Conservation (phyloP, 1,140 invertebrate species). For the Lerema accius region DNA sequence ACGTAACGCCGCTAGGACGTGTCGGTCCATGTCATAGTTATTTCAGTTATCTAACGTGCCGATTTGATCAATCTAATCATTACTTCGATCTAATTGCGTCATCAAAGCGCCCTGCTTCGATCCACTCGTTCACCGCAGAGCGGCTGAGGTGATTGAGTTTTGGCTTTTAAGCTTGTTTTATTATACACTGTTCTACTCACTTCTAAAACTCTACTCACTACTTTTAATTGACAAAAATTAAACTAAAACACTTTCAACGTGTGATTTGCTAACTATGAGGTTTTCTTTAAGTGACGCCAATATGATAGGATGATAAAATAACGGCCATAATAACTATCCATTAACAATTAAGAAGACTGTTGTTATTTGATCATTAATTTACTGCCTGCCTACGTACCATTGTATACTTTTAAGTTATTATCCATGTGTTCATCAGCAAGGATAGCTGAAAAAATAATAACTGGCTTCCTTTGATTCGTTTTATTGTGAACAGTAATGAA, state of each 20-base stretch:
- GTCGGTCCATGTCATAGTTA: neutral
- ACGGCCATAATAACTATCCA: too few relatives aligned
- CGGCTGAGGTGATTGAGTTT: neutral
- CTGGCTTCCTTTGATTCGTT: neutral
- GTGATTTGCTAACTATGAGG: too few relatives aligned
- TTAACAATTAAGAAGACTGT: too few relatives aligned
- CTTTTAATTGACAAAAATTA: too few relatives aligned
- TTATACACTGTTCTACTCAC: too few relatives aligned
- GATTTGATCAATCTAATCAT: neutral
- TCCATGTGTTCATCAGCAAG: neutral
- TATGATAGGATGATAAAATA: too few relatives aligned
- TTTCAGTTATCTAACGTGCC: conserved; percentile 2
- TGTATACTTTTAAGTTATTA: too few relatives aligned
- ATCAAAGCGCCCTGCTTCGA: neutral
- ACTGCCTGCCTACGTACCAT: too few relatives aligned
- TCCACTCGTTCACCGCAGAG: neutral
- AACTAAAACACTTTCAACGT: too few relatives aligned
- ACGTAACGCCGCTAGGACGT: conserved; percentile 1
- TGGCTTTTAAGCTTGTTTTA: neutral
- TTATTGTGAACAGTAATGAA: neutral
- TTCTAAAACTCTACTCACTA: too few relatives aligned
- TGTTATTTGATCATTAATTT: too few relatives aligned
- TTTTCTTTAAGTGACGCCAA: too few relatives aligned
- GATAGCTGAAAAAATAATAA: neutral
- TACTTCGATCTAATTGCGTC: neutral